Conservation (phyloP, 2,113 vertebrate genomes). For the Ceratotherium simum region DNA sequence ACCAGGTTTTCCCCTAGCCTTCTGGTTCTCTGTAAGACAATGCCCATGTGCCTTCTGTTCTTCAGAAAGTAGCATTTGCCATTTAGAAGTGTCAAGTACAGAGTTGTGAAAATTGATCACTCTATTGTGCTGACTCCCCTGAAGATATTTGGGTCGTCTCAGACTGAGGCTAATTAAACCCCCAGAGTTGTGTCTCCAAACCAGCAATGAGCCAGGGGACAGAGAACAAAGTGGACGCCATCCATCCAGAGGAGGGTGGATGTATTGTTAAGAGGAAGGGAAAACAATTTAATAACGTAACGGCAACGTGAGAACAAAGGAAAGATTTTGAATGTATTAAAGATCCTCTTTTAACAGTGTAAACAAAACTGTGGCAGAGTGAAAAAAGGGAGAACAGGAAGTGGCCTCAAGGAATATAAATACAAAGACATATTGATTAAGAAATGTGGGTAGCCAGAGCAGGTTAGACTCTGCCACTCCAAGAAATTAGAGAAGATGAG, state of each 20-base stretch:
- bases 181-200: not conserved
- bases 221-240: not conserved
- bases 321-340: not conserved
- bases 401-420: not conserved
- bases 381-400: conserved; percentile 34
- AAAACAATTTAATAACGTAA: not conserved
- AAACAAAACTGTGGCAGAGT: not conserved
- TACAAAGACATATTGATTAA: not conserved
- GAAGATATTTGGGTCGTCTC: not conserved
- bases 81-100: not conserved
- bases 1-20: not conserved
- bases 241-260: not conserved
- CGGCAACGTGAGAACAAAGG: not conserved
- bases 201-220: not conserved
- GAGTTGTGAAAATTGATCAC: not conserved
- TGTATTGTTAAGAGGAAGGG: not conserved
- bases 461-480: not conserved
- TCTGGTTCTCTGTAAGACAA: not conserved
- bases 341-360: not conserved
- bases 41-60: not conserved
- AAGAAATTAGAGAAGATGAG: not conserved
- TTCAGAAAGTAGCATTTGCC: not conserved
- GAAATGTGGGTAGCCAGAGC: not conserved
- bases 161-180: not conserved
- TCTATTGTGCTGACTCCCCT: not conserved